These are phyloP conservation scores for Phycodurus eques DNA, from an alignment of 2,113 vertebrate genomes.

Conservation along the genomic window DNA sequence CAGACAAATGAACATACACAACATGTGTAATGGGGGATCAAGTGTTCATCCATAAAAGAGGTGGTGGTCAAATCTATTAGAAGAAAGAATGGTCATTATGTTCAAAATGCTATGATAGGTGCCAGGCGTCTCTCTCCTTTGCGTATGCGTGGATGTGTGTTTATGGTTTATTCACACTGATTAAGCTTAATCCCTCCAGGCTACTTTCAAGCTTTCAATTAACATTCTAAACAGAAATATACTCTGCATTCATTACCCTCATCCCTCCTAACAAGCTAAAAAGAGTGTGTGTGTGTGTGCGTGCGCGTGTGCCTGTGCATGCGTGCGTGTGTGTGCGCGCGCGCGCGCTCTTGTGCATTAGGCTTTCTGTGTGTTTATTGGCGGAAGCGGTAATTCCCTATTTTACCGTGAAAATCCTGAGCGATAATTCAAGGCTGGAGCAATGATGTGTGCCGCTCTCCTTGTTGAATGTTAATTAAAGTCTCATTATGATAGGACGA, in stretches of 20 bases:
- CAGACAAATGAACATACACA: not conserved
- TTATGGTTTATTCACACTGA: conserved; percentile 91
- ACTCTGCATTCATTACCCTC: conserved; percentile 74
- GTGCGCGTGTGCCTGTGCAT: conserved; percentile 33
- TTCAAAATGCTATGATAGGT: not conserved
- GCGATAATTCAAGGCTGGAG: conserved; percentile 44
- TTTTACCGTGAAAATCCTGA: conserved; percentile 52
- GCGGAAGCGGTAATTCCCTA: conserved; percentile 43
- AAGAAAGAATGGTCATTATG: not conserved
- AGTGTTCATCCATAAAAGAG: not conserved
- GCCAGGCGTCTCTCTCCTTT: conserved; percentile 1
- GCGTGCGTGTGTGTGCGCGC: conserved; percentile 20
- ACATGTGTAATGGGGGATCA: not conserved
- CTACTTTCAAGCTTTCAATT: conserved; percentile 92
- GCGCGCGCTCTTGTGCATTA: conserved; percentile 20
- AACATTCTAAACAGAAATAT: conserved; percentile 93
- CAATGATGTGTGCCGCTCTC: conserved; percentile 44
- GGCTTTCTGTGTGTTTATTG: conserved; percentile 31
- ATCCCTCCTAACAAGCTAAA: conserved; percentile 62
- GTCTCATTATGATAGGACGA: conserved; percentile 47
- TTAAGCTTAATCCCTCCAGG: conserved; percentile 90
- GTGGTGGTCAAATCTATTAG: not conserved
- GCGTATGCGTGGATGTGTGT: conserved; percentile 38
- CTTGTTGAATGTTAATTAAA: conserved; percentile 55
- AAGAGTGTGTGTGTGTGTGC: conserved; percentile 34